A percentile compares a stretch with the other conserved stretches of the same genome.
Conservation (phyloP, 2,113 vertebrate genomes). For the Peromyscus polionotus region DNA sequence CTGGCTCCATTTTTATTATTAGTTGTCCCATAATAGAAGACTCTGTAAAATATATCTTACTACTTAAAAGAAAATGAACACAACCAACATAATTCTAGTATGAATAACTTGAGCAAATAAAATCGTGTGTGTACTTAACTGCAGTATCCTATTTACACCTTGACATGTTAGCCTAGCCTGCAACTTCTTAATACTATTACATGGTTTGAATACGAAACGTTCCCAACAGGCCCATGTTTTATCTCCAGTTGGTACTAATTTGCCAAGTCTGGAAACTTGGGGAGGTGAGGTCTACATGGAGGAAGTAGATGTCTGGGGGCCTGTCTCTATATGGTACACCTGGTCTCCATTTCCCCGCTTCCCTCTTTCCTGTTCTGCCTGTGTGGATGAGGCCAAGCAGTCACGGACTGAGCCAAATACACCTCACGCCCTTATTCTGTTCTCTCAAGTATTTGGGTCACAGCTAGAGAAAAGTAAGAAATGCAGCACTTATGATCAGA, state of each 20-base stretch:
- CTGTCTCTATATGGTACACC: neutral
- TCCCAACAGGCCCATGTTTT: neutral
- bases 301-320: neutral
- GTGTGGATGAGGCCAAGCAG: no score
- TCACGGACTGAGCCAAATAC: neutral
- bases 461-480: neutral
- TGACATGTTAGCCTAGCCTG: neutral
- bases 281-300: neutral
- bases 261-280: neutral
- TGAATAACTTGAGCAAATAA: neutral
- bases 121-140: neutral
- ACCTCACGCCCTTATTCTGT: neutral
- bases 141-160: neutral
- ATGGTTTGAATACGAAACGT: neutral
- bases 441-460: neutral
- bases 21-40: neutral
- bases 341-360: no score
- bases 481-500: neutral
- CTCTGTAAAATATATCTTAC: neutral
- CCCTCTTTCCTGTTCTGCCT: no score
- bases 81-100: neutral
- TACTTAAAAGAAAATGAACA: slow-evolving; percentile 7
- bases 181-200: neutral
- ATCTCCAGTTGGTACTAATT: neutral
- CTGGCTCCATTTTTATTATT: neutral